phyloP scores from a whole-genome alignment of 2,888 invertebrate genomes.

The Polietes domitor region DNA sequence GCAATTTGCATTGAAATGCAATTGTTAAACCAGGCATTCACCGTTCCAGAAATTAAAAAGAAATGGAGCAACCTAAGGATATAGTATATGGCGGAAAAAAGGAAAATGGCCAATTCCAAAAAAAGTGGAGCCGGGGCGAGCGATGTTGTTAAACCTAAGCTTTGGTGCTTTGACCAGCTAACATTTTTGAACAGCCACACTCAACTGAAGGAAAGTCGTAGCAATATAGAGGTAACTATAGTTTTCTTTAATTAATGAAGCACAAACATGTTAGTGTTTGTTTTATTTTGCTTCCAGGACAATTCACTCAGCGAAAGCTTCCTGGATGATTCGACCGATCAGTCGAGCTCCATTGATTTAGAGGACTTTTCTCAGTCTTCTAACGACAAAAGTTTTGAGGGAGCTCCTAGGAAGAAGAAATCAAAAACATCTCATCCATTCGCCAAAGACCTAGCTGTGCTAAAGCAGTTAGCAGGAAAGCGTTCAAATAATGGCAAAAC shows the following conservation, averaged over 20 bases:
- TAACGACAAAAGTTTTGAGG: conserved; percentile 18
- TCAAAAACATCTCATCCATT: conserved; percentile 19
- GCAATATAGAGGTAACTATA: not conserved
- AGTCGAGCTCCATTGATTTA: conserved; percentile 8
- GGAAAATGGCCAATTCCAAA: conserved; percentile 2
- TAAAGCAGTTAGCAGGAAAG: conserved; percentile 25
- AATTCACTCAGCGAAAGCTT: not conserved
- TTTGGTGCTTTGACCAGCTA: conserved; percentile 18
- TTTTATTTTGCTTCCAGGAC: conserved; percentile 14
- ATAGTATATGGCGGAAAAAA: not conserved
- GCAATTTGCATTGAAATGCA: conserved; percentile 23
- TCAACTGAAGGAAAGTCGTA: conserved; percentile 4
- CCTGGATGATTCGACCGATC: conserved; percentile 1
- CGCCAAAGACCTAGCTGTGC: conserved; percentile 10
- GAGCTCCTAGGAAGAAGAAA: conserved; percentile 20
- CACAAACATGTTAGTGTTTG: conserved; percentile 14
- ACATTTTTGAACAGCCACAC: not conserved
- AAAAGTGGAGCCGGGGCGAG: conserved; percentile 16
- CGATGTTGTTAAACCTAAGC: conserved; percentile 2
- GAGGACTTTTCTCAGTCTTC: conserved; percentile 8
- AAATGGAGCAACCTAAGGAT: conserved; percentile 1
- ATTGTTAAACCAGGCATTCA: not conserved
- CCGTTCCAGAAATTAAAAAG: not conserved
- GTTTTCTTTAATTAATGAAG: not conserved
- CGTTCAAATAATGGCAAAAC: conserved; percentile 17